Evolutionary conservation across 1,140 invertebrate species (phyloP).

Genomic region (Maniola jurtina): DNA sequence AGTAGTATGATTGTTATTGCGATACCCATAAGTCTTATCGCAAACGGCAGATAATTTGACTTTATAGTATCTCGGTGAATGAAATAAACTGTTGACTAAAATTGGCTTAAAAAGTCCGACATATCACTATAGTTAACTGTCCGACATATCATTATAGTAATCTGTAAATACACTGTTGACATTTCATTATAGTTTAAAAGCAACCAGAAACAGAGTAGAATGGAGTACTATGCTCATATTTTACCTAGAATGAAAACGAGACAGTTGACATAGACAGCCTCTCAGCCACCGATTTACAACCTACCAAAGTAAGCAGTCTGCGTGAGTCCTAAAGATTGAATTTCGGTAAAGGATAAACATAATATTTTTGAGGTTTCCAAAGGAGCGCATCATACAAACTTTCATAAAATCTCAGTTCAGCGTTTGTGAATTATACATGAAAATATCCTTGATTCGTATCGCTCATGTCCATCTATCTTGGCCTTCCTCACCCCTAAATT

Average conservation of each 20-base stretch:
- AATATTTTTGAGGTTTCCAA: background rate
- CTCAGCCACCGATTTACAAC: too few relatives aligned
- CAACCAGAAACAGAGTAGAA: too few relatives aligned
- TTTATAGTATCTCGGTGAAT: background rate
- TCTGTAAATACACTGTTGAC: too few relatives aligned
- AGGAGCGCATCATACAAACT: background rate
- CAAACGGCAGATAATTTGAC: background rate
- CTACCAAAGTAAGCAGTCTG: too few relatives aligned
- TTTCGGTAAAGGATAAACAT: background rate
- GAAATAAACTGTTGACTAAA: too few relatives aligned
- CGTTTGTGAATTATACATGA: conserved; percentile 7
- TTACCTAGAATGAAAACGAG: too few relatives aligned
- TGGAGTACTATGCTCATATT: too few relatives aligned
- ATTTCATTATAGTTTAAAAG: too few relatives aligned
- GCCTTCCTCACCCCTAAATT: background rate
- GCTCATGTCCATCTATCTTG: background rate
- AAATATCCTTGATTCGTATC: background rate
- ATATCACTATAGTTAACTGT: too few relatives aligned
- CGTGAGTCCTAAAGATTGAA: background rate
- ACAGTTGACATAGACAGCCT: too few relatives aligned
- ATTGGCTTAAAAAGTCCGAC: too few relatives aligned
- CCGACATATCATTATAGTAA: too few relatives aligned
- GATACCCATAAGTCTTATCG: background rate
- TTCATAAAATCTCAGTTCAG: conserved; percentile 6
- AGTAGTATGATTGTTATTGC: background rate